Conservation (phyloP, 2,888 invertebrate species). For the Melolontha melolontha region DNA sequence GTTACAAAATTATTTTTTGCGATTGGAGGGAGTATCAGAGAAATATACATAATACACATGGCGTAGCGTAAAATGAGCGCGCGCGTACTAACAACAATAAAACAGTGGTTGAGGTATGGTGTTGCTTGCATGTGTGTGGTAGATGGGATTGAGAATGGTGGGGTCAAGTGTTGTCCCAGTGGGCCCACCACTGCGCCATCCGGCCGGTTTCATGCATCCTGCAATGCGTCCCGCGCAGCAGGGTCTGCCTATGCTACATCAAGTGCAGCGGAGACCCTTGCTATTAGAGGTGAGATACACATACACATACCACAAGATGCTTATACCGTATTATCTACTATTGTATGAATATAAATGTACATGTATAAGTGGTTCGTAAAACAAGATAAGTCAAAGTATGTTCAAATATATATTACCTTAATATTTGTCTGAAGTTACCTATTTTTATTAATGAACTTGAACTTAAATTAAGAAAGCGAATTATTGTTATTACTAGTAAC, state of each 20-base stretch:
- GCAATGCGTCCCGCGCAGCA: slow-evolving; percentile 59
- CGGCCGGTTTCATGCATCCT: slow-evolving; percentile 63
- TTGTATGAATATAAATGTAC: not conserved
- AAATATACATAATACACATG: not conserved
- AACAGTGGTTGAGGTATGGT: slow-evolving; percentile 65
- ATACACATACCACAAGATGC: slow-evolving; percentile 7
- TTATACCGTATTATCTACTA: not conserved
- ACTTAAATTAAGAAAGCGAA: too few relatives aligned
- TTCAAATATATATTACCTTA: too few relatives aligned
- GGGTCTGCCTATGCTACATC: slow-evolving; percentile 63
- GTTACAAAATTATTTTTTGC: too few relatives aligned
- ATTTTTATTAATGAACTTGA: too few relatives aligned
- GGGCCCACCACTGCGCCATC: slow-evolving; percentile 61
- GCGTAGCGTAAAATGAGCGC: not conserved
- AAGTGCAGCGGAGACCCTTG: slow-evolving; percentile 76
- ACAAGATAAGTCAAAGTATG: too few relatives aligned
- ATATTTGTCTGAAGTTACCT: too few relatives aligned
- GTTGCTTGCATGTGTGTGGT: slow-evolving; percentile 67
- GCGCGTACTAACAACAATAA: slow-evolving; percentile 43
- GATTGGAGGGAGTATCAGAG: too few relatives aligned
- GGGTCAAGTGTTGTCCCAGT: slow-evolving; percentile 56
- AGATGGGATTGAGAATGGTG: slow-evolving; percentile 66
- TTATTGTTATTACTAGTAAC: too few relatives aligned
- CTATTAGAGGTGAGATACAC: slow-evolving; percentile 83
- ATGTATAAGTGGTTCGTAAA: too few relatives aligned